Base-by-base conservation (phyloP, 2,113 vertebrate genomes). In the Collichthys lucidus region DNA sequence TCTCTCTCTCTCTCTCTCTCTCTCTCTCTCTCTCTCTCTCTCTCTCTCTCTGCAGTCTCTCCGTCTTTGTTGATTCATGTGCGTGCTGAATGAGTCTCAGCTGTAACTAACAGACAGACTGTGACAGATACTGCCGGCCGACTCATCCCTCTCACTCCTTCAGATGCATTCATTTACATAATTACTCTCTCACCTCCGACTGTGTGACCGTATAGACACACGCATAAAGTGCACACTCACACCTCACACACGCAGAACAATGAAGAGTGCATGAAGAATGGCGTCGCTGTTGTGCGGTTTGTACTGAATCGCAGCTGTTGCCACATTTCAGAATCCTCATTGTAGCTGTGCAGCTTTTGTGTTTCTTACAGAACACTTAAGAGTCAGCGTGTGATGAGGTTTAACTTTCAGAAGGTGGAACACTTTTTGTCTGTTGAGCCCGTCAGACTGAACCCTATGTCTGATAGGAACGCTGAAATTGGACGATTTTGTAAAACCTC, bases 61-160 rank as follows among this genome's bases (percentile, higher is more conserved):
- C 10, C 22, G 6, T 46, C 44, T 55, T 20, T 75, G 56, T 62
- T 62, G 64, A 59, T 82, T 24, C 56, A 29, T 82, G 73, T 81
- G 62, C 60, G 29, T 79, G 77, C 10, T 77, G 53, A 79, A 76
- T 79, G 77, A 71, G 62, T 52, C 53, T 47, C 83, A 83, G 75
- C 74, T 86, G 67, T 70, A 78, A 76, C 77, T 59, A 78, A 86
- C 73, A 55, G 57, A 66, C 70, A 50, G 55, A 65, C 35, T 56
- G 76, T 89, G 79, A 79, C 86, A 89, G 75, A 88, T 79, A 84
- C 74, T 29, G 59, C 74, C 65, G 76, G 57, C 53, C 59, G 42
- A 71, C 78, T 84, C 69, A 80, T 88, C 64, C 73, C 57, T 55
- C 74, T 65, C 55, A 57, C 56, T 49, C 53, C 64, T 77, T 77